Evolutionary conservation across 2,888 invertebrate species (phyloP).

Genomic region (Caenorhabditis afra): DNA sequence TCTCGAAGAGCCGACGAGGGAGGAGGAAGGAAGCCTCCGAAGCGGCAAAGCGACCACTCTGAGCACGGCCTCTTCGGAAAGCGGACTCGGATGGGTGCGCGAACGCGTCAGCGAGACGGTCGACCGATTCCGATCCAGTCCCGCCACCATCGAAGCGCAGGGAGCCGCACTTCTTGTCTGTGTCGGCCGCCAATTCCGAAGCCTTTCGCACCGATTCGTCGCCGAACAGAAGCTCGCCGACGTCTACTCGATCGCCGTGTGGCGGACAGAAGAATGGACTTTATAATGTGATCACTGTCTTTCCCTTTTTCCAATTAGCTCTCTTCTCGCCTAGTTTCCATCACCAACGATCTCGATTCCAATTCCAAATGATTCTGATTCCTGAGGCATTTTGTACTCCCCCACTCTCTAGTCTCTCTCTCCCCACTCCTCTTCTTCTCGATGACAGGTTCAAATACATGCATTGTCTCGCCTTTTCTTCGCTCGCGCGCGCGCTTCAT

Average conservation of each 20-base stretch:
- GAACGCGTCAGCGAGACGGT: constrained; percentile 70
- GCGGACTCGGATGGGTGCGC: constrained; percentile 69
- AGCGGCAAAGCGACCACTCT: constrained; percentile 35
- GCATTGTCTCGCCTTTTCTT: constrained; percentile 11
- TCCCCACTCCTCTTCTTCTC: constrained; percentile 14
- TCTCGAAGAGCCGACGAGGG: constrained; percentile 59
- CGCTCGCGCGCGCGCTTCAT: too few species aligned
- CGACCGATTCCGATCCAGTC: constrained; percentile 55
- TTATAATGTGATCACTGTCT: constrained; percentile 32
- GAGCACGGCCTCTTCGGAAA: constrained; percentile 63
- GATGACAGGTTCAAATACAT: constrained; percentile 32
- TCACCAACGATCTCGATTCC: neutral
- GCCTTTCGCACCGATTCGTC: constrained; percentile 68
- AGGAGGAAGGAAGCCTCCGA: constrained; percentile 57
- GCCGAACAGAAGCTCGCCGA: constrained; percentile 56
- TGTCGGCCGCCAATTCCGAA: constrained; percentile 59
- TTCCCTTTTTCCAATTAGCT: constrained; percentile 1
- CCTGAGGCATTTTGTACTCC: constrained; percentile 22
- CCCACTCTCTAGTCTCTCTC: constrained; percentile 24
- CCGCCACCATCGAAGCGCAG: constrained; percentile 45
- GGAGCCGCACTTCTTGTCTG: constrained; percentile 50
- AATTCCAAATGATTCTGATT: neutral
- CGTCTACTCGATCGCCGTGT: constrained; percentile 62
- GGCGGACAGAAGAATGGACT: constrained; percentile 63
- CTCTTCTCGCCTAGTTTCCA: constrained; percentile 3